These are phyloP conservation scores for Paratilapia polleni DNA, from an alignment of 2,113 vertebrate species.

Conservation along the genomic window DNA sequence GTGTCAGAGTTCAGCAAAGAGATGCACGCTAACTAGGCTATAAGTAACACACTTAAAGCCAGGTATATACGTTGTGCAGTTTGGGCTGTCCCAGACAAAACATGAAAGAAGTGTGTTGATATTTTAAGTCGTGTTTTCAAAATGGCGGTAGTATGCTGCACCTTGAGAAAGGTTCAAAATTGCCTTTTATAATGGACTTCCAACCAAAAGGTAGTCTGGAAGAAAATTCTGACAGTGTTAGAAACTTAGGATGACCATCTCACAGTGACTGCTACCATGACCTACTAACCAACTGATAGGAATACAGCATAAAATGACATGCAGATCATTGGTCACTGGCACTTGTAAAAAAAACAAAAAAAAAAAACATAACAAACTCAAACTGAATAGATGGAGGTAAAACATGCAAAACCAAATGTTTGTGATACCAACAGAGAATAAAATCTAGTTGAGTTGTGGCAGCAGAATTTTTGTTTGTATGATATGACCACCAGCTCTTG, in stretches of 20 bases:
- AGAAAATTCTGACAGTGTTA: not conserved
- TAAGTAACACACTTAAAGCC: not conserved
- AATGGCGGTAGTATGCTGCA: not conserved
- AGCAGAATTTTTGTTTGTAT: not conserved
- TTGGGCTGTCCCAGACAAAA: not conserved
- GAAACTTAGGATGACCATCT: not conserved
- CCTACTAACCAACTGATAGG: not conserved
- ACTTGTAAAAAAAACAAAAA: not conserved
- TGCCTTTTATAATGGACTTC: not conserved
- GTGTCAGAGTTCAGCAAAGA: slow-evolving; percentile 38
- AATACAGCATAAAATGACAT: not conserved
- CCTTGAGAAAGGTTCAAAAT: not conserved
- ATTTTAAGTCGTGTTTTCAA: not conserved
- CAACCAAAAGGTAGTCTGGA: not conserved
- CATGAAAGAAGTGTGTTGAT: not conserved
- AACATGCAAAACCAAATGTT: not conserved
- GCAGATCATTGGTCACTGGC: not conserved
- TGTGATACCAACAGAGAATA: not conserved
- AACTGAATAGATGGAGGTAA: not conserved
- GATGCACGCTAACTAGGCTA: not conserved
- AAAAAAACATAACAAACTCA: not conserved
- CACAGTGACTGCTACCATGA: not conserved
- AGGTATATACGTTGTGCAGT: not conserved
- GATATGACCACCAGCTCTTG: not conserved
- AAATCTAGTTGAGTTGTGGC: not conserved